Percentiles rank a stretch among this genome's conserved stretches.
Conservation (phyloP, 92 coral and sea anemone species). For the Epizoanthus stellaris region DNA sequence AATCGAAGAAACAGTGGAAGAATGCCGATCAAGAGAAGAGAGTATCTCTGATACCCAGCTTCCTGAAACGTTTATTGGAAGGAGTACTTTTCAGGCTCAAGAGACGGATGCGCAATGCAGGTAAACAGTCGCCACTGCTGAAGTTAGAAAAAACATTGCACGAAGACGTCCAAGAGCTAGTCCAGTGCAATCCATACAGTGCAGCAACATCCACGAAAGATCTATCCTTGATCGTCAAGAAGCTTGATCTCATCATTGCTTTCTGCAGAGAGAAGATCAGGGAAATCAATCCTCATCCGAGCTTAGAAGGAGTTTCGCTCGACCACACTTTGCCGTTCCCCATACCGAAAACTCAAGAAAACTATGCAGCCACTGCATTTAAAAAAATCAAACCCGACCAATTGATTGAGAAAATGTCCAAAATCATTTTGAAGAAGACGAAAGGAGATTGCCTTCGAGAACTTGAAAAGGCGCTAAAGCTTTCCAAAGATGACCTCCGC, state of each 20-base stretch:
- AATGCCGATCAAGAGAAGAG: neutral
- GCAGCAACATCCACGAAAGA: neutral
- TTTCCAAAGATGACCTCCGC: slow-evolving; percentile 1
- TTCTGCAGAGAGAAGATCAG: slow-evolving; percentile 38
- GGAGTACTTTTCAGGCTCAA: neutral
- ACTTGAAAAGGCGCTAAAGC: slow-evolving; percentile 28
- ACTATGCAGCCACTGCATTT: slow-evolving; percentile 7
- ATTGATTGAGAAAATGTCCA: slow-evolving; percentile 8
- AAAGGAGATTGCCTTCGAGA: slow-evolving; percentile 22
- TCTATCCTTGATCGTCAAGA: neutral
- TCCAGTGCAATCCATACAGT: neutral
- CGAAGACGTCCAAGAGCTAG: neutral
- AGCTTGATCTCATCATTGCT: neutral
- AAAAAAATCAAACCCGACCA: slow-evolving; percentile 5
- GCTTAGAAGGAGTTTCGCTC: slow-evolving; percentile 15
- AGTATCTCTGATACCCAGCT: neutral
- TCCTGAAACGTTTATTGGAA: neutral
- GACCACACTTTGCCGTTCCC: slow-evolving; percentile 23
- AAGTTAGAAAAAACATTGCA: neutral
- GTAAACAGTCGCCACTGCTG: neutral
- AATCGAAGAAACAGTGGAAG: slow-evolving; percentile 8
- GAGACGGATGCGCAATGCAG: slow-evolving; percentile 1
- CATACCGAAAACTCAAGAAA: neutral
- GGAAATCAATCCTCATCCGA: slow-evolving; percentile 61
- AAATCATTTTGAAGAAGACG: slow-evolving; percentile 1